These are phyloP conservation scores for Dicranocentrus wangi DNA, from an alignment of 2,888 invertebrate species.

Conservation along the genomic window DNA sequence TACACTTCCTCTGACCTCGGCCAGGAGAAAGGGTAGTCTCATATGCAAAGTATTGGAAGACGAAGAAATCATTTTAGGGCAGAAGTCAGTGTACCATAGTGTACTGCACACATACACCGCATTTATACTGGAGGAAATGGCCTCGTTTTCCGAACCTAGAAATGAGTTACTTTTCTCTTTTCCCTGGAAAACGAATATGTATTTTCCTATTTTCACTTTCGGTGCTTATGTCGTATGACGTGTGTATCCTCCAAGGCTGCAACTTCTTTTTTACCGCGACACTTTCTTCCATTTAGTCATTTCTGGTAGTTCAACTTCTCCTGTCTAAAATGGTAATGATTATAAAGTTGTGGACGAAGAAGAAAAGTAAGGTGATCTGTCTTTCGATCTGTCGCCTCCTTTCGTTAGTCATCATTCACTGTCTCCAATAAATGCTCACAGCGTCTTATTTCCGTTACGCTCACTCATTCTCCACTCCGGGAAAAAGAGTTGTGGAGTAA, in stretches of 20 bases:
- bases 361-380: conserved; percentile 58
- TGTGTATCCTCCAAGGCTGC: not conserved
- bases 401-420: conserved; percentile 53
- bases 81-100: too few relatives aligned
- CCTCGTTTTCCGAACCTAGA: conserved; percentile 45
- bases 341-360: conserved; percentile 43
- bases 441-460: conserved; percentile 54
- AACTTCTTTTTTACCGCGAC: not conserved
- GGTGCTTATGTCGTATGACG: too few relatives aligned
- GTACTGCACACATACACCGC: too few relatives aligned
- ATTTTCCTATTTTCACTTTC: not conserved
- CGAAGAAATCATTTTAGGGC: not conserved
- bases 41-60: not conserved
- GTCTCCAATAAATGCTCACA: conserved; percentile 53
- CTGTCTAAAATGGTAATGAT: conserved; percentile 60
- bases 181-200: not conserved
- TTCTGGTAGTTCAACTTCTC: conserved; percentile 15
- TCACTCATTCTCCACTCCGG: conserved; percentile 22
- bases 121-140: conserved; percentile 46
- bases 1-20: conserved; percentile 15
- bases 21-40: too few relatives aligned
- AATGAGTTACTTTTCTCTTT: conserved; percentile 38
- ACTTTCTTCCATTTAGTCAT: not conserved
- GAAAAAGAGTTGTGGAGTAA: too few relatives aligned
- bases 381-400: conserved; percentile 62